A percentile compares a stretch with the other conserved stretches of the same genome.
Conservation (phyloP, 2,113 vertebrate genomes). For the human (Homo sapiens) region GRCh38 chrX:18087001-18087500, state of each 20-base stretch:
- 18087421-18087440: no score
- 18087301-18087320: no score
- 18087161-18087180: background rate
- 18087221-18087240: background rate
- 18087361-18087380: no score
- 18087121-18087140: background rate
- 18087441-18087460: no score
- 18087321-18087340: no score
- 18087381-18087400: no score
- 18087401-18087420: no score
- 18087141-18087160: background rate
- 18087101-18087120: background rate
- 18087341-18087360: no score
- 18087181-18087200: background rate
- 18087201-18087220: background rate
- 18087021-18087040: background rate
- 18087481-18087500: no score
- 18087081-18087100: background rate
- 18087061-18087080: slow-evolving; percentile 40
- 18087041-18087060: background rate
- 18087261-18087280: background rate
- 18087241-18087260: background rate
- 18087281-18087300: background rate
- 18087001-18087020: background rate
- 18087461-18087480: no score